Percentiles rank a stretch among this genome's conserved stretches.
Evolutionary conservation across 2,797 vertebrate species (phyloP).

Genomic region (Glossophaga mutica): DNA sequence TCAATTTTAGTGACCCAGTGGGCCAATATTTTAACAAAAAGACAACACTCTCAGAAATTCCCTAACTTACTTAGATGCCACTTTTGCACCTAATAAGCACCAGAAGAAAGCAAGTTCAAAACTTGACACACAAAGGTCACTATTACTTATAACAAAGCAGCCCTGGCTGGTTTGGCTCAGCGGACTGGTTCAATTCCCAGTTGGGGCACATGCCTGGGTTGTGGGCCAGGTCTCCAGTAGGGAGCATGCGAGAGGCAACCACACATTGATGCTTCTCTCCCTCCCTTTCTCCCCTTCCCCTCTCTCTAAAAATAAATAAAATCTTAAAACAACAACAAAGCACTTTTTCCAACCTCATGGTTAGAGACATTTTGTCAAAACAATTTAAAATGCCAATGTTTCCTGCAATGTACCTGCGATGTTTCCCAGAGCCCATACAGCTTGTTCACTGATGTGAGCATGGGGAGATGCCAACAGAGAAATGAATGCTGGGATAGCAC

Average conservation of each 20-base stretch:
- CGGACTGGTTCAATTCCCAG: too few relatives aligned
- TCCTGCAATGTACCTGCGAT: conserved; percentile 89
- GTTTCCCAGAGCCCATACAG: conserved; percentile 97
- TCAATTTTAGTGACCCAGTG: neutral
- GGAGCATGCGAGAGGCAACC: too few relatives aligned
- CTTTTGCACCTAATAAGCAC: neutral
- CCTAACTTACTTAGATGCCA: neutral
- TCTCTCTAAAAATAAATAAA: too few relatives aligned
- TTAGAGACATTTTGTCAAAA: conserved; percentile 3
- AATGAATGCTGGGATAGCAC: conserved; percentile 94
- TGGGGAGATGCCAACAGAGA: conserved; percentile 90
- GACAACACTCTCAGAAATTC: neutral
- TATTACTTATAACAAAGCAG: neutral
- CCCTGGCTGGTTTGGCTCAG: too few relatives aligned
- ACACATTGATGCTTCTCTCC: too few relatives aligned
- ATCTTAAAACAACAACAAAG: neutral
- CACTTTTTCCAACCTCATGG: neutral
- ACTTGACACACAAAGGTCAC: neutral
- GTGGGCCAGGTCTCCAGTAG: too few relatives aligned
- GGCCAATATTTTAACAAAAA: neutral
- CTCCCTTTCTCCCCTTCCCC: too few relatives aligned
- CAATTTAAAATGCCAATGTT: conserved; percentile 16
- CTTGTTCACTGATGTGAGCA: conserved; percentile 96
- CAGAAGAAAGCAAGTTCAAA: conserved; percentile 25
- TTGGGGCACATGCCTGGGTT: too few relatives aligned